Evolutionary conservation across 53 echinoderm and acorn worm genomes (phyloP), one percentile per base, ranked within the genome.

Genomic region (Echinarachnius parma): DNA sequence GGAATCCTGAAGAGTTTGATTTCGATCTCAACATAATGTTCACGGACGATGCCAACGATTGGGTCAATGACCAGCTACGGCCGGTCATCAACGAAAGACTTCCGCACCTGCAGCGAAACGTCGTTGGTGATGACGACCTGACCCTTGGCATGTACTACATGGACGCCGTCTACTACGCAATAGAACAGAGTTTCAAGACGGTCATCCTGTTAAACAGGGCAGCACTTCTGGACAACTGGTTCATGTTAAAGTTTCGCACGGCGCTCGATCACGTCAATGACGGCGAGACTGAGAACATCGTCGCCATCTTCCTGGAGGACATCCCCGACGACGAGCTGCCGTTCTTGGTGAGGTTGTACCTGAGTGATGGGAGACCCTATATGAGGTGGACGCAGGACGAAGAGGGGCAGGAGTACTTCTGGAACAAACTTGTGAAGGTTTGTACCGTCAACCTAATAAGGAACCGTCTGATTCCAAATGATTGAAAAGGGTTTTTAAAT

Each of bases 301-400:
- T 65, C 23, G 45, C 46, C 15, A 47, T 65, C 7, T 65, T 65
- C 48, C 30, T 65, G 29, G 66, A 65, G 48, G 66, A 65, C 20
- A 65, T 65, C 15, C 66, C 66, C 9, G 66, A 47, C 5, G 30
- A 65, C 7, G 47, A 65, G 28, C 45, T 65, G 9, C 66, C 66
- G 14, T 65, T 65, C 66, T 46, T 65, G 46, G 48, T 65, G 46
- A 65, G 66, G 47, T 30, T 65, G 45, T 65, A 46, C 48, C 31
- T 65, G 15, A 65, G 66, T 19, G 47, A 29, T 26, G 46, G 66
- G 15, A 25, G 46, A 0, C 66, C 66, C 4, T 65, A 65, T 20
- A 4, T 65, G 4, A 29, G 28, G 18, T 65, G 66, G 66, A n/a
- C 37, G 28, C 46, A 48, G 23, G 63, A 63, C 9, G 61, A 62